phyloP scores from a whole-genome alignment of 2,797 vertebrate species.

The Argentina silus region DNA sequence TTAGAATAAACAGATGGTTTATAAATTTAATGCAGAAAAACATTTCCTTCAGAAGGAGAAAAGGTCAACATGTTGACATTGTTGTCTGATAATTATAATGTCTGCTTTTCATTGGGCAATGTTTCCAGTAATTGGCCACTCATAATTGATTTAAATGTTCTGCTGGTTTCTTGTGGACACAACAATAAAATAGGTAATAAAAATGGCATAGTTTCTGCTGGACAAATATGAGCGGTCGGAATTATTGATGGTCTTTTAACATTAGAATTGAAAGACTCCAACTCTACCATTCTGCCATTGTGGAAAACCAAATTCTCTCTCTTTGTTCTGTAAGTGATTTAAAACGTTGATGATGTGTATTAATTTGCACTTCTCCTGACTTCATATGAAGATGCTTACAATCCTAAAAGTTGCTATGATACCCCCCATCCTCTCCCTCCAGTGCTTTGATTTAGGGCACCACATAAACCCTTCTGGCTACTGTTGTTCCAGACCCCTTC shows the following conservation, averaged over 20 bases:
- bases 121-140: slow-evolving; percentile 53
- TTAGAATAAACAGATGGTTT: slow-evolving; percentile 44
- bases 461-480: slow-evolving; percentile 61
- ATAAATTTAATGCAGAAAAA: slow-evolving; percentile 61
- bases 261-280: slow-evolving; percentile 6
- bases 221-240: slow-evolving; percentile 12
- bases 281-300: too few relatives aligned
- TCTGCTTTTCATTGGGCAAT: slow-evolving; percentile 52
- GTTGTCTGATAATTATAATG: slow-evolving; percentile 42
- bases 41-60: slow-evolving; percentile 58
- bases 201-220: slow-evolving; percentile 36
- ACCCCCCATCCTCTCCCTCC: slow-evolving; percentile 60
- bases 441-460: slow-evolving; percentile 63
- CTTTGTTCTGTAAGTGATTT: slow-evolving; percentile 25
- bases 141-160: slow-evolving; percentile 49
- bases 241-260: not conserved
- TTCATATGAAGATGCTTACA: slow-evolving; percentile 47
- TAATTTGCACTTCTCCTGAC: slow-evolving; percentile 28
- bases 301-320: too few relatives aligned
- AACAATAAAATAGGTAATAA: slow-evolving; percentile 51
- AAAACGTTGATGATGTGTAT: slow-evolving; percentile 12
- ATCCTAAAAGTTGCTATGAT: slow-evolving; percentile 71
- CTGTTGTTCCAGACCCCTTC: slow-evolving; percentile 37
- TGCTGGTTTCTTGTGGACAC: slow-evolving; percentile 35
- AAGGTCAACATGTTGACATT: slow-evolving; percentile 66